phyloP scores from a whole-genome alignment of 2,888 invertebrate species.

The Gastracanthus pulcherrimus region DNA sequence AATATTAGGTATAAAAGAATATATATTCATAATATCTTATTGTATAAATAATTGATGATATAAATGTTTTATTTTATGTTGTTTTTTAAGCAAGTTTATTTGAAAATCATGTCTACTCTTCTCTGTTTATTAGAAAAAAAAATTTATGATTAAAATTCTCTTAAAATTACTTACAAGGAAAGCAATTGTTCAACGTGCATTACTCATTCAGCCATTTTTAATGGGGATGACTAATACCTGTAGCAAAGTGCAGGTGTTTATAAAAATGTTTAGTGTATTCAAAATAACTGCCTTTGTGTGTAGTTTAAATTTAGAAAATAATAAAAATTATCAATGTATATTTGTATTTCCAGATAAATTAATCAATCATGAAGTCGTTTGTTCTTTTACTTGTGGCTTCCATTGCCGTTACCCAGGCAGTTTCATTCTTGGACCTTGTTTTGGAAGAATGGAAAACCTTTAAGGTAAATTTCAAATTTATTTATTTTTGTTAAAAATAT shows the following conservation, averaged over 20 bases:
- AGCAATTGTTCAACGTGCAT: background rate
- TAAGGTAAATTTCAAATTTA: constrained; percentile 80
- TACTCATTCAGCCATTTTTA: constrained; percentile 26
- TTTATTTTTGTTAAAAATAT: background rate
- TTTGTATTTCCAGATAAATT: constrained; percentile 15
- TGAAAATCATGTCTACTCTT: background rate
- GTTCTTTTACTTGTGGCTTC: constrained; percentile 77
- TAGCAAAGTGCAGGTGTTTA: background rate
- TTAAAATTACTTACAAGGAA: constrained; percentile 12
- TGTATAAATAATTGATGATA: too few species aligned
- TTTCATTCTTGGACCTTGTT: constrained; percentile 86
- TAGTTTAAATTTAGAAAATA: background rate
- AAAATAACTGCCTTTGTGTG: background rate
- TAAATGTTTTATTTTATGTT: too few species aligned
- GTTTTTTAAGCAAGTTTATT: background rate
- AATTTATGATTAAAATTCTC: too few species aligned
- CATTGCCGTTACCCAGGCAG: constrained; percentile 81
- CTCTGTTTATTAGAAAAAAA: too few species aligned
- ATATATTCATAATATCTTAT: too few species aligned
- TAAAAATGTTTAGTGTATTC: background rate
- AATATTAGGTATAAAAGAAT: too few species aligned
- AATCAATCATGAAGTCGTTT: constrained; percentile 73
- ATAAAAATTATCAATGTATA: background rate
- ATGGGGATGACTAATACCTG: constrained; percentile 28
- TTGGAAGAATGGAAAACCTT: constrained; percentile 88